Percentiles rank a stretch among this genome's conserved stretches.
Conservation (phyloP, 2,797 vertebrate genomes). For the Xerus rutilus region DNA sequence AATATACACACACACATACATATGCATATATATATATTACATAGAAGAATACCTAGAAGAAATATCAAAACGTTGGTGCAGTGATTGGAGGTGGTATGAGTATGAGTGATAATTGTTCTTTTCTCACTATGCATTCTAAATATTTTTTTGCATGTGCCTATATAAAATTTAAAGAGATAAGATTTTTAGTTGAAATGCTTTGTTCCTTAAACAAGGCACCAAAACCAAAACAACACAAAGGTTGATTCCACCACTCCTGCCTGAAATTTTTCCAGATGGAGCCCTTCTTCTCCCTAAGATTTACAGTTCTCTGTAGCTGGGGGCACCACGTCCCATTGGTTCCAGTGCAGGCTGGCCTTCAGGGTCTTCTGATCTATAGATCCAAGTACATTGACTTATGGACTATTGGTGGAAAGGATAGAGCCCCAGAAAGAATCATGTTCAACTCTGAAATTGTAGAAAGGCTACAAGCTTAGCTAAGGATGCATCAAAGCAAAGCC, state of each 20-base stretch:
- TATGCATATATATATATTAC: not conserved
- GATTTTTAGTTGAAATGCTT: not conserved
- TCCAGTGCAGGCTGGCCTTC: not conserved
- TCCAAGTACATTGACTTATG: not conserved
- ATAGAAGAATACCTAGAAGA: not conserved
- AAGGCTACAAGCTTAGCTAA: not conserved
- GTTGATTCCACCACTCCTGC: not conserved
- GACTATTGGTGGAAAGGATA: not conserved
- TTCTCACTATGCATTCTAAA: not conserved
- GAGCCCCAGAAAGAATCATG: not conserved
- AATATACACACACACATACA: too few species aligned
- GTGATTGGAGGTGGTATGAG: not conserved
- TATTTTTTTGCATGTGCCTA: not conserved
- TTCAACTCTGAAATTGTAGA: not conserved
- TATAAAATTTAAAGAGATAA: not conserved
- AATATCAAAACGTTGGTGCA: not conserved
- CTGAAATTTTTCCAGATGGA: not conserved
- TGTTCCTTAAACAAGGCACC: not conserved
- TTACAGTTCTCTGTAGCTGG: not conserved
- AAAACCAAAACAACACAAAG: not conserved
- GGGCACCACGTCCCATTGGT: accelerated
- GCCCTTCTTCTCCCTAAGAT: not conserved
- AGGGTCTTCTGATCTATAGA: not conserved
- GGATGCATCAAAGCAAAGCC: not conserved
- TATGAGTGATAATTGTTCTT: not conserved